Base-by-base conservation (phyloP, 1,140 invertebrate genomes). In the Drosophila funebris region DNA sequence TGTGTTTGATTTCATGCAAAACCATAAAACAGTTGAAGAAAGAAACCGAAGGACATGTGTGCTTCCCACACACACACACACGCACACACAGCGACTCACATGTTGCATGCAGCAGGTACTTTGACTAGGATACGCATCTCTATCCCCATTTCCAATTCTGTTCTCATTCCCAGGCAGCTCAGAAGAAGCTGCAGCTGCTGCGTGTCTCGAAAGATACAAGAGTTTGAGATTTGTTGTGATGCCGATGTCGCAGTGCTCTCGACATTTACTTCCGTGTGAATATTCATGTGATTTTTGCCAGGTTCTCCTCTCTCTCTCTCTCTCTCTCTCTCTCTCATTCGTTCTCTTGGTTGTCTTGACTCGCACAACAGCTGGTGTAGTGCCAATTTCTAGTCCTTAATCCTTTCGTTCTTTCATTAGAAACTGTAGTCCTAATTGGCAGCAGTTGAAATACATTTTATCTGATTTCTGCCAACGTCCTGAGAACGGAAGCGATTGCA, bases 381-480 rank as follows among this genome's bases (percentile, higher is more conserved):
- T 52, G 64, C 22, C 64, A 58, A 58, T 71, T 64, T 56, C 50
- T 64, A 64, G 41, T 63, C 24, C 31, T 53, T 61, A 73, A 73
- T 73, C 71, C 71, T 73, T 73, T 73, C 41, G 71, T 62, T 73
- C 71, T 73, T 73, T 73, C 41, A 66, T 62, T 73, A 73, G 64
- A 73, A 73, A 46, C 39, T 36, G n/a, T 20, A 1, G 14, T 43
- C 20, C 37, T 60, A 68, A 73, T 73, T 68, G 54, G 63, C 63
- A 73, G 36, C 54, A 53, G 50, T 50, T 41, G 27, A 67, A 67
- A 22, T 31, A 18, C 24, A 33, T 48, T 43, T 56, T 64, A 63
- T 69, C 66, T 18, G 50, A 70, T 22, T 46, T 62, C 58, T 54
- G 53, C 33, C 41, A 27, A 22, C 9, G 58, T 4, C 37, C 56